These are phyloP conservation scores for Mus minutoides DNA, from an alignment of 2,797 vertebrate genomes.

Conservation along the genomic window DNA sequence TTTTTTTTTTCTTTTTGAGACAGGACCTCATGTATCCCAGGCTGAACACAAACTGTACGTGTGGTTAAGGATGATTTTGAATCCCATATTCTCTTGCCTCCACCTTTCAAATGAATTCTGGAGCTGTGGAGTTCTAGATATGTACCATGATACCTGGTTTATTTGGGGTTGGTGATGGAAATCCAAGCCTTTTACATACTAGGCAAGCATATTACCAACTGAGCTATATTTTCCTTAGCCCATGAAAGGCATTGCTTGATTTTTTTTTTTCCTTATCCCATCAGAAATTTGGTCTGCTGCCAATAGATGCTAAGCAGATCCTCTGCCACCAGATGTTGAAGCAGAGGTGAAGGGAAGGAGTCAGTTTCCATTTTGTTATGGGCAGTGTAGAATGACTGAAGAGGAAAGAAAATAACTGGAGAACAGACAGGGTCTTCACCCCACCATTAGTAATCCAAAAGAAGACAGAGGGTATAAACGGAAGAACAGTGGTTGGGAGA, in stretches of 20 bases:
- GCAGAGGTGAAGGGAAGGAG: neutral
- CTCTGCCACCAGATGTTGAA: neutral
- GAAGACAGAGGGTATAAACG: neutral
- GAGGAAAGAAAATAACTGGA: neutral
- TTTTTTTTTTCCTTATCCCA: neutral
- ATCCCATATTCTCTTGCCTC: neutral
- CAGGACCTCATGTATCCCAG: neutral
- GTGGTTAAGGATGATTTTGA: neutral
- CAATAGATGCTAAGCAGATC: neutral
- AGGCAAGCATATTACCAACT: neutral
- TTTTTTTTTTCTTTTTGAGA: neutral
- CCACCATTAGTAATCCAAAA: neutral
- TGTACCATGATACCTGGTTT: neutral
- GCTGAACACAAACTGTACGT: neutral
- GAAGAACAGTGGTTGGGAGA: neutral
- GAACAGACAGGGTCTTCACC: neutral
- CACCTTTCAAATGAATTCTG: neutral
- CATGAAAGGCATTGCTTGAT: constrained; percentile 21
- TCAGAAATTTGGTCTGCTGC: neutral
- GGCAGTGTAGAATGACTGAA: neutral
- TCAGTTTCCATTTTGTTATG: neutral
- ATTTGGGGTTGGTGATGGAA: neutral
- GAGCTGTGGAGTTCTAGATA: neutral
- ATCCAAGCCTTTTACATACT: neutral
- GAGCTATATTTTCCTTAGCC: neutral